These are phyloP conservation scores for Slavum lentiscoides DNA, from an alignment of 2,888 invertebrate genomes.

Conservation along the genomic window DNA sequence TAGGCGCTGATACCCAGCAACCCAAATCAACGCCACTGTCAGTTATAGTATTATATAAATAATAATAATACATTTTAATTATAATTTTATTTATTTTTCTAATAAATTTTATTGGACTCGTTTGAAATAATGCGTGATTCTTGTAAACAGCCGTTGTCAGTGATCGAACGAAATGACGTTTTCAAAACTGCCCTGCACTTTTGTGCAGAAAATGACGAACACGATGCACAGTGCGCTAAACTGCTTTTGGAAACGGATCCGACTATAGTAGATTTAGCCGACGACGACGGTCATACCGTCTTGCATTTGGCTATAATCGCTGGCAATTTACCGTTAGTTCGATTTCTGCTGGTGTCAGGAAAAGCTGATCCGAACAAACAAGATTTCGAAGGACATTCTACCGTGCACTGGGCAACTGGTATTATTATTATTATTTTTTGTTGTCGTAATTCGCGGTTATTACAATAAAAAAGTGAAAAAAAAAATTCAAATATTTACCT, in stretches of 20 bases:
- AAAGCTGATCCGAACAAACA: conserved; percentile 87
- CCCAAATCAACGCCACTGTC: no score
- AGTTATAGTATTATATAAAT: no score
- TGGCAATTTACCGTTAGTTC: conserved; percentile 83
- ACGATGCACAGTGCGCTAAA: conserved; percentile 72
- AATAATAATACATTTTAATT: no score
- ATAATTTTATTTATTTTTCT: no score
- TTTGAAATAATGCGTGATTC: background rate
- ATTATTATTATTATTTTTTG: conserved; percentile 47
- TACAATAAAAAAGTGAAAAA: no score
- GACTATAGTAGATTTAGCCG: conserved; percentile 79
- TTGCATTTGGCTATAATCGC: conserved; percentile 94
- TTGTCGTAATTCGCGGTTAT: background rate
- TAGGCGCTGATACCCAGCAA: no score
- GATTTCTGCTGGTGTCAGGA: conserved; percentile 81
- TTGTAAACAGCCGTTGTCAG: conserved; percentile 64
- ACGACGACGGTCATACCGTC: conserved; percentile 93
- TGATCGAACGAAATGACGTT: conserved; percentile 77
- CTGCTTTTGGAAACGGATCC: conserved; percentile 81
- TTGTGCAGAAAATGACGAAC: conserved; percentile 71
- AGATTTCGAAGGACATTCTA: conserved; percentile 92
- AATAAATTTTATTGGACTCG: no score
- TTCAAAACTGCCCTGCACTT: conserved; percentile 90
- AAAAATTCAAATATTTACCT: no score
- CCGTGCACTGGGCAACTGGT: conserved; percentile 99